phyloP scores from a whole-genome alignment of 1,140 invertebrate species.

The Leptopilina clavipes region DNA sequence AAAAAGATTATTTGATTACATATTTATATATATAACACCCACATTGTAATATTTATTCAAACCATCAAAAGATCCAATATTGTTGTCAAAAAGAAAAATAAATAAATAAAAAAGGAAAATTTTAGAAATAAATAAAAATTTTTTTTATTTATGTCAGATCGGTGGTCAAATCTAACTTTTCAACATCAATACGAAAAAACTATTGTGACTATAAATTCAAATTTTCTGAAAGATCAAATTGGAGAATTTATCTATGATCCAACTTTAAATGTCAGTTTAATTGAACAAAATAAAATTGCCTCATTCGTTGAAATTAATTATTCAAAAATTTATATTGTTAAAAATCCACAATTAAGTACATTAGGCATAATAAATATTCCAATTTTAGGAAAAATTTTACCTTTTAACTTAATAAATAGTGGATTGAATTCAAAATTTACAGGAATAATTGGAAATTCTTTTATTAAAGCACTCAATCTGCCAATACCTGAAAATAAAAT shows the following conservation, averaged over 20 bases:
- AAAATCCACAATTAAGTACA: neutral
- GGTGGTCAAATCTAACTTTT: no score
- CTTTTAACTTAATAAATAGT: neutral
- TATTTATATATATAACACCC: no score
- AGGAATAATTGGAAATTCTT: neutral
- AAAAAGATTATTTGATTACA: no score
- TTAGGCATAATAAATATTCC: neutral
- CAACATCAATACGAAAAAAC: no score
- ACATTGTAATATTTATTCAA: no score
- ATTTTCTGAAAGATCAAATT: neutral
- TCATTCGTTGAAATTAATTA: neutral
- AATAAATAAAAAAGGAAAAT: no score
- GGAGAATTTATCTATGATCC: neutral
- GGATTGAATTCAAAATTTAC: neutral
- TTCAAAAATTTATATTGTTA: neutral
- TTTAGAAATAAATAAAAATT: no score
- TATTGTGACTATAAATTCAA: neutral
- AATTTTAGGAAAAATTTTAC: neutral
- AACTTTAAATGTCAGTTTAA: neutral
- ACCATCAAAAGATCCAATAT: no score
- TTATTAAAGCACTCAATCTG: neutral
- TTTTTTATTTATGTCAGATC: no score
- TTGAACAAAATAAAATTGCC: neutral
- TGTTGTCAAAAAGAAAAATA: no score
- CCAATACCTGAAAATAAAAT: neutral